phyloP scores from a whole-genome alignment of 1,140 invertebrate species.

The Lepidotrigona ventralis region DNA sequence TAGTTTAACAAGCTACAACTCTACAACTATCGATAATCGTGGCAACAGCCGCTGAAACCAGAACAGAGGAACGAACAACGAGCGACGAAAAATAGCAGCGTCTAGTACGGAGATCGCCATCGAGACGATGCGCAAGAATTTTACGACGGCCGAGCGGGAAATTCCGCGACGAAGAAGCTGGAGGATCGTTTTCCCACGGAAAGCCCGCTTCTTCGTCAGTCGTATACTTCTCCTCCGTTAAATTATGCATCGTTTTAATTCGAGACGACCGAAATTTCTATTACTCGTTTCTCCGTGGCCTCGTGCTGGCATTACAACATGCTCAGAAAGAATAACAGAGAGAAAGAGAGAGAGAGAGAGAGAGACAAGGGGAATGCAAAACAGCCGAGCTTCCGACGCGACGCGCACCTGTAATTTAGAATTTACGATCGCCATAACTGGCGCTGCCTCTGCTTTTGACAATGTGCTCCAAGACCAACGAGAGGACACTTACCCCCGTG shows the following conservation, averaged over 20 bases:
- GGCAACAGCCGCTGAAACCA: no score
- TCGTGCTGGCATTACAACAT: slow-evolving; percentile 13
- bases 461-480: slow-evolving; percentile 26
- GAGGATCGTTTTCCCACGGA: neutral
- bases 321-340: no score
- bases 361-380: slow-evolving; percentile 30
- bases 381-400: slow-evolving; percentile 9
- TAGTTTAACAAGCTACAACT: no score
- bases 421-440: slow-evolving; percentile 55
- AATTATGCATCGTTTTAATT: slow-evolving; percentile 27
- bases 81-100: neutral
- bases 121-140: neutral
- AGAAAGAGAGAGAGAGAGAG: neutral
- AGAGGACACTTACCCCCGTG: neutral
- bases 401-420: slow-evolving; percentile 52
- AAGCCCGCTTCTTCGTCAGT: neutral
- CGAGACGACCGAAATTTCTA: neutral
- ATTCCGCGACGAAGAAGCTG: neutral
- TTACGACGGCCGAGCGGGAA: neutral
- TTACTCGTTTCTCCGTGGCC: neutral
- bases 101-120: neutral
- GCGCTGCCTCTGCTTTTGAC: slow-evolving; percentile 34
- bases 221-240: neutral
- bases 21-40: no score
- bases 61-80: neutral